phyloP scores from a whole-genome alignment of 2,888 invertebrate species.

The Oegoconia quadripuncta region DNA sequence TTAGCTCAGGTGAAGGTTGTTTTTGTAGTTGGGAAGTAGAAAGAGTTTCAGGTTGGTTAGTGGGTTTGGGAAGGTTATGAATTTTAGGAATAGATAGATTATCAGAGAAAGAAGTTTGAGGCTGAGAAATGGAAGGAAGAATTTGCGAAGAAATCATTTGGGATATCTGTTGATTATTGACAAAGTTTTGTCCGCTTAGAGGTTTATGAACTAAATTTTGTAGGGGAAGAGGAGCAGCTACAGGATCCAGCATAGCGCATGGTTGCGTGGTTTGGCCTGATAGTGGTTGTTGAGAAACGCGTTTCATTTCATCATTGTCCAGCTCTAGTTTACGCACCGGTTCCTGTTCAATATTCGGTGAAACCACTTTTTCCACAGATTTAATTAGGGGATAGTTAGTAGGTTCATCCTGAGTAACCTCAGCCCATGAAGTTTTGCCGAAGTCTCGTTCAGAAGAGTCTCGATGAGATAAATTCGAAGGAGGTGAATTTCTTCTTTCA shows the following conservation, averaged over 20 bases:
- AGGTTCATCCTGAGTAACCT: conserved; percentile 63
- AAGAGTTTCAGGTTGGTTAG: conserved; percentile 36
- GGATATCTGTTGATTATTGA: conserved; percentile 38
- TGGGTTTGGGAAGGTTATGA: conserved; percentile 31
- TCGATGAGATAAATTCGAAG: conserved; percentile 53
- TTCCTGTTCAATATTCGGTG: conserved; percentile 38
- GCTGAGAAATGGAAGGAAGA: conserved; percentile 27
- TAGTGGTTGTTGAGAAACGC: conserved; percentile 26
- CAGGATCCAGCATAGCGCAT: conserved; percentile 18
- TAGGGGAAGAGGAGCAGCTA: conserved; percentile 24
- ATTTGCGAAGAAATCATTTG: conserved; percentile 35
- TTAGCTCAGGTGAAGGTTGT: conserved; percentile 40
- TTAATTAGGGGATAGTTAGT: conserved; percentile 32
- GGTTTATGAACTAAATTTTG: conserved; percentile 38
- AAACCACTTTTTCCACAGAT: conserved; percentile 36
- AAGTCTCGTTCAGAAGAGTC: conserved; percentile 72
- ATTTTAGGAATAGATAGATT: conserved; percentile 34
- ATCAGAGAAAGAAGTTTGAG: conserved; percentile 37
- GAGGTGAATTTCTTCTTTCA: conserved; percentile 71
- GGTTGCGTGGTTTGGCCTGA: conserved; percentile 21
- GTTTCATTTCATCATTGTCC: conserved; percentile 36
- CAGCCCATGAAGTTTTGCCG: conserved; percentile 70
- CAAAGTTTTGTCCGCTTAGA: conserved; percentile 33
- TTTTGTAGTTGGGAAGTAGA: conserved; percentile 42
- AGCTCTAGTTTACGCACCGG: conserved; percentile 16